Evolutionary conservation across 2,113 vertebrate species (phyloP).

Genomic region (Perca flavescens): DNA sequence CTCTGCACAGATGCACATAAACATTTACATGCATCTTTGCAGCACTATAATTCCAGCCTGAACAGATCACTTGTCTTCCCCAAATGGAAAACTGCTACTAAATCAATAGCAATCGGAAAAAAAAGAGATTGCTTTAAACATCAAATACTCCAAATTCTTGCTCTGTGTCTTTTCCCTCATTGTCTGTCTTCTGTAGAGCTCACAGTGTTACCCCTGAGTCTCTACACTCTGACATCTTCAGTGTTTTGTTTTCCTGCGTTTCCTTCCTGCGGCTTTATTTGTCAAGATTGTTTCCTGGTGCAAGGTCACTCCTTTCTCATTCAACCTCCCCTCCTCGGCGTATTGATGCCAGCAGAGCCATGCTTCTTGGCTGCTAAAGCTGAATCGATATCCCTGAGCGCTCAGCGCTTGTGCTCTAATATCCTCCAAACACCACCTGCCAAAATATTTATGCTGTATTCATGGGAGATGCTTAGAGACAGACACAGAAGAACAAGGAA

Average conservation of each 20-base stretch:
- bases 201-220: slow-evolving; percentile 20
- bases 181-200: not conserved
- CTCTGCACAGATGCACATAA: not conserved
- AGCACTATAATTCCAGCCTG: not conserved
- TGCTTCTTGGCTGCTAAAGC: slow-evolving; percentile 68
- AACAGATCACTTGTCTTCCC: not conserved
- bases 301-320: slow-evolving; percentile 73
- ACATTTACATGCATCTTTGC: not conserved
- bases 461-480: slow-evolving; percentile 47
- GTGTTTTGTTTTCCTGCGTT: slow-evolving; percentile 52
- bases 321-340: slow-evolving; percentile 41
- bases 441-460: slow-evolving; percentile 81
- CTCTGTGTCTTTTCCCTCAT: not conserved
- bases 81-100: not conserved
- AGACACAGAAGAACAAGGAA: slow-evolving; percentile 34
- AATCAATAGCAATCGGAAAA: not conserved
- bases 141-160: not conserved
- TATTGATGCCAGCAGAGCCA: slow-evolving; percentile 62
- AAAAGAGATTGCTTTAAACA: not conserved
- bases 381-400: slow-evolving; percentile 76
- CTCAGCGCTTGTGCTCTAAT: slow-evolving; percentile 71
- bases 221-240: slow-evolving; percentile 26
- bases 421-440: slow-evolving; percentile 74
- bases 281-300: slow-evolving; percentile 60
- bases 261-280: slow-evolving; percentile 66